These are phyloP conservation scores for Ammodytes marinus DNA, from an alignment of 2,113 vertebrate genomes.

Conservation along the genomic window DNA sequence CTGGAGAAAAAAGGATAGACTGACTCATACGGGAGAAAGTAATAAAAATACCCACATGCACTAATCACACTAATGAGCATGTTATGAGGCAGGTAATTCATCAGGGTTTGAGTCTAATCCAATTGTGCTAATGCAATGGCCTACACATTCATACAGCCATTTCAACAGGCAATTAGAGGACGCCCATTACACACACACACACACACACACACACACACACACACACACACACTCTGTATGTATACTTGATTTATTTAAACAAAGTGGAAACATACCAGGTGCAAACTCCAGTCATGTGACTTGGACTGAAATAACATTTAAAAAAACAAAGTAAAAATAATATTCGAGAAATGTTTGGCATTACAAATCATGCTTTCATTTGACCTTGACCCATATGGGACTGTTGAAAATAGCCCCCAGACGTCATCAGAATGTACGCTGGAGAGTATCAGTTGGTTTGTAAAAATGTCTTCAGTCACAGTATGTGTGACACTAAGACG, in stretches of 20 bases:
- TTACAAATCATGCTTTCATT: not conserved
- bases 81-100: conserved; percentile 47
- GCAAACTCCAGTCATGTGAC: not conserved
- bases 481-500: not conserved
- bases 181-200: not conserved
- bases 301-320: not conserved
- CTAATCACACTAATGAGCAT: conserved; percentile 46
- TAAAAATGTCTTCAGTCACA: not conserved
- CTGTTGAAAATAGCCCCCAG: not conserved
- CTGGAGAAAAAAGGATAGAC: not conserved
- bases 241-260: not conserved
- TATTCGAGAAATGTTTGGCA: no score
- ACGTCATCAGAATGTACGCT: no score
- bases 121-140: conserved; percentile 23
- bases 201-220: not conserved
- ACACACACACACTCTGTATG: not conserved
- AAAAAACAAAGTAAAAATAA: not conserved
- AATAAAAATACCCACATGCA: conserved; percentile 16
- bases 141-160: not conserved
- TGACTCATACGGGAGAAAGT: conserved; percentile 15
- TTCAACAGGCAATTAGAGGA: conserved; percentile 17
- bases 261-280: not conserved
- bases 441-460: not conserved
- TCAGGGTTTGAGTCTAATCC: conserved; percentile 38
- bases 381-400: not conserved